Percentiles rank a stretch among this genome's conserved stretches.
Conservation (phyloP, 2,888 invertebrate genomes). For the Apamea epomidion region DNA sequence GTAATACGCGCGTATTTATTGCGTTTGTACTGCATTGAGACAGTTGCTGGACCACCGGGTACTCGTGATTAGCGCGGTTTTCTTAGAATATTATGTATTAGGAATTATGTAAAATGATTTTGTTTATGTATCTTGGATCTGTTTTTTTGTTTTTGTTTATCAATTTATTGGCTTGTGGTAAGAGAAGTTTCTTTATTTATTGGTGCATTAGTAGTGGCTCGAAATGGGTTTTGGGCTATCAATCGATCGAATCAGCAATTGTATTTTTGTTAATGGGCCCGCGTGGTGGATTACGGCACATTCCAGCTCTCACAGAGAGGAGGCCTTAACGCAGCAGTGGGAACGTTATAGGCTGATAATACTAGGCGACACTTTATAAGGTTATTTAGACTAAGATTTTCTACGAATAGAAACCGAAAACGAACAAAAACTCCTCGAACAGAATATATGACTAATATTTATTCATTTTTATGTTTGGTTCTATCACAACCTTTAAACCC, state of each 20-base stretch:
- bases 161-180: background rate
- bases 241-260: background rate
- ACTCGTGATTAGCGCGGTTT: slow-evolving; percentile 58
- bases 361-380: too few relatives aligned
- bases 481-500: background rate
- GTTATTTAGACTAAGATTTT: background rate
- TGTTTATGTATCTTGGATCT: background rate
- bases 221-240: background rate
- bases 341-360: too few relatives aligned
- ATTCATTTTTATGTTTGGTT: background rate
- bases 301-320: background rate
- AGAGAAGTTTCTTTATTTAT: background rate
- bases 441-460: background rate
- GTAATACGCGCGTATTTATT: slow-evolving; percentile 78
- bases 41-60: slow-evolving; percentile 65
- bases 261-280: too few relatives aligned
- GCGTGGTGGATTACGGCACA: background rate
- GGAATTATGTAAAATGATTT: slow-evolving; percentile 26
- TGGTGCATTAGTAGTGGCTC: background rate
- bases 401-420: too few relatives aligned
- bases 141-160: background rate
- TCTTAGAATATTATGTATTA: slow-evolving; percentile 17
- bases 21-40: slow-evolving; percentile 65
- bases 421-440: too few relatives aligned
- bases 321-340: background rate